Conservation (phyloP, 2,888 invertebrate species). For the Sepiola atlantica region DNA sequence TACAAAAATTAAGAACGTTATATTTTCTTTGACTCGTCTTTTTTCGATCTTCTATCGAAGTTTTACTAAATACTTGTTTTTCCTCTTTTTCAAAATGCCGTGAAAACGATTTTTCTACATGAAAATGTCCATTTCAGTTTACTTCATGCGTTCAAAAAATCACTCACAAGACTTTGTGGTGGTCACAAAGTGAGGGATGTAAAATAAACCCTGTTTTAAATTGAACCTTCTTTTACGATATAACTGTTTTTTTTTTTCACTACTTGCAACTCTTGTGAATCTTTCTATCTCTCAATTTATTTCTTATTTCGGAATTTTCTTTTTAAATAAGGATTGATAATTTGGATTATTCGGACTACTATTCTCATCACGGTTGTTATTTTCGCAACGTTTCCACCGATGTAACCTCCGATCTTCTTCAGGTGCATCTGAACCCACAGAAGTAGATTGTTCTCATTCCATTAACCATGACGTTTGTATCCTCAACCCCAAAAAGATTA, state of each 20-base stretch:
- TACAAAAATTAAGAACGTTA: not conserved
- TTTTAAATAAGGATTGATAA: not conserved
- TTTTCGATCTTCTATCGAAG: not conserved
- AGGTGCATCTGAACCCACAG: too few species aligned
- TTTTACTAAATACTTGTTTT: not conserved
- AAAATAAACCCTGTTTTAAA: not conserved
- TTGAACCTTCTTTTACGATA: not conserved
- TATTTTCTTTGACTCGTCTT: not conserved
- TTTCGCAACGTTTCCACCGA: too few species aligned
- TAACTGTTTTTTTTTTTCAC: not conserved
- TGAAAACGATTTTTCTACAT: not conserved
- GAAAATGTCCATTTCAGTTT: not conserved
- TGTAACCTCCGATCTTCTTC: too few species aligned
- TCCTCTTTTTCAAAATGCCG: not conserved
- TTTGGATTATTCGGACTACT: too few species aligned
- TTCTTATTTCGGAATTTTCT: not conserved
- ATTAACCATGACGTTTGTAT: too few species aligned
- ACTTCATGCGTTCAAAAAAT: constrained; percentile 59
- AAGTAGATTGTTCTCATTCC: too few species aligned
- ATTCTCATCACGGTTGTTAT: too few species aligned
- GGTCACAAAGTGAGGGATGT: constrained; percentile 48
- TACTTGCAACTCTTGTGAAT: not conserved
- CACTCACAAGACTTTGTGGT: constrained; percentile 52
- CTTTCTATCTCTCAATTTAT: not conserved
- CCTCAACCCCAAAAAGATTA: too few species aligned